Evolutionary conservation across 1,140 invertebrate genomes (phyloP).

Genomic region (Pantala flavescens): DNA sequence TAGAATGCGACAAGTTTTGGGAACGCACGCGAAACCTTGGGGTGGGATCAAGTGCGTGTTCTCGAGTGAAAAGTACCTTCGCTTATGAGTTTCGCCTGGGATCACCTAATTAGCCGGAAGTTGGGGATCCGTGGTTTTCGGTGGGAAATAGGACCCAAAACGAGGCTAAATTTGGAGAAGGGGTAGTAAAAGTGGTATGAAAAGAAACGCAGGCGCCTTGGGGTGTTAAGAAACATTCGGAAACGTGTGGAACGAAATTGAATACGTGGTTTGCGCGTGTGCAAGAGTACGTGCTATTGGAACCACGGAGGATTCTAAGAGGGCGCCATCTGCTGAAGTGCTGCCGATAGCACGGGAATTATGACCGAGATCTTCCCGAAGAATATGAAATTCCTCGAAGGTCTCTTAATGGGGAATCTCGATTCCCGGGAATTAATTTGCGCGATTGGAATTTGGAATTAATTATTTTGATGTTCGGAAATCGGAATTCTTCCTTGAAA

Average conservation of each 20-base stretch:
- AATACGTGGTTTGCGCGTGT: background rate
- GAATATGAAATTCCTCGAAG: no score
- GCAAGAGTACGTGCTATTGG: background rate
- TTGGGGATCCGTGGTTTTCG: background rate
- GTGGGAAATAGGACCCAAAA: background rate
- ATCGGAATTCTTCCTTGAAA: no score
- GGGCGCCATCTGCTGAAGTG: no score
- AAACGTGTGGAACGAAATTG: background rate
- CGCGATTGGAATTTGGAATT: no score
- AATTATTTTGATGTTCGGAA: no score
- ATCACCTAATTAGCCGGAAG: background rate
- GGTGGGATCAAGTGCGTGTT: background rate
- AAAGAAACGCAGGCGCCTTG: background rate
- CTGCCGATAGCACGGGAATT: no score
- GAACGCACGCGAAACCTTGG: no score
- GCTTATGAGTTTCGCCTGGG: background rate
- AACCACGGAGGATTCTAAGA: no score
- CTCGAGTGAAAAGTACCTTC: background rate
- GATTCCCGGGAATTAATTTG: no score
- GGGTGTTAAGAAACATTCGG: background rate
- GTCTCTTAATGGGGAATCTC: no score
- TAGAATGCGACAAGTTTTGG: no score
- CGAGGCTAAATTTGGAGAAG: background rate
- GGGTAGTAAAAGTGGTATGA: background rate
- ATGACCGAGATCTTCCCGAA: no score